Base-by-base conservation (phyloP, 2,113 vertebrate genomes). In the Arothron firmamentum region DNA sequence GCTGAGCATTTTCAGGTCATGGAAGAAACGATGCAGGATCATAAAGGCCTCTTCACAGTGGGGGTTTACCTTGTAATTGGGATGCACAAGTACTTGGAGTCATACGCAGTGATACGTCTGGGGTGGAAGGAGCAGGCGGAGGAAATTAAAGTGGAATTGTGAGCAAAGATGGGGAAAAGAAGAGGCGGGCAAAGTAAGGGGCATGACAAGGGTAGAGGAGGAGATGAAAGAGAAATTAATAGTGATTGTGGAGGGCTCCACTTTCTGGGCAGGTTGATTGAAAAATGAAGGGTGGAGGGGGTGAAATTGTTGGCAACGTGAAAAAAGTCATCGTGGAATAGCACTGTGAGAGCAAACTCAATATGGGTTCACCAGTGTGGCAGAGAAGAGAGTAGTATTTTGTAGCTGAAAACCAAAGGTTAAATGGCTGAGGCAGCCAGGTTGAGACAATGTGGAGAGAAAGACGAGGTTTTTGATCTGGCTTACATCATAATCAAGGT, bases 51-150 rank as follows among this genome's bases (percentile, higher is more conserved):
- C 47, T 14, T 50, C 21, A 1, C 59, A 67, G 74, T 51, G 41
- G 75, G 75, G 61, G 74, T 54, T 65, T 70, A 74, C 66, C 60
- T 73, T 65, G 53, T 81, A 85, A 87, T 81, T 86, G 82, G 79
- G 62, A 75, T 61, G 52, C 60, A 81, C 71, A 72, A 66, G 70
- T 71, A 64, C 67, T 66, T 48, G 68, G 69, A 82, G 52, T 51
- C 62, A 65, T 63, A 51, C 54, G 59, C 6, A 4, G 13, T 1
- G 46, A 17, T 18, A 8, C 4, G 46, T 15, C 16, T 7, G 6
- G 11, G 25, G 48, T 21, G 56, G 51, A 59, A n/a, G 28, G 59
- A 52, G 50, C 15, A 38, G 59, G 11, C 25, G 51, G 66, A 52
- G 66, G 66, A 72, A 78, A 80, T 66, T 41, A 65, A 65, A 56